Evolutionary conservation across 1,140 invertebrate species (phyloP), one percentile per base, ranked within the genome.

Genomic region (Pogonomyrmex barbatus): DNA sequence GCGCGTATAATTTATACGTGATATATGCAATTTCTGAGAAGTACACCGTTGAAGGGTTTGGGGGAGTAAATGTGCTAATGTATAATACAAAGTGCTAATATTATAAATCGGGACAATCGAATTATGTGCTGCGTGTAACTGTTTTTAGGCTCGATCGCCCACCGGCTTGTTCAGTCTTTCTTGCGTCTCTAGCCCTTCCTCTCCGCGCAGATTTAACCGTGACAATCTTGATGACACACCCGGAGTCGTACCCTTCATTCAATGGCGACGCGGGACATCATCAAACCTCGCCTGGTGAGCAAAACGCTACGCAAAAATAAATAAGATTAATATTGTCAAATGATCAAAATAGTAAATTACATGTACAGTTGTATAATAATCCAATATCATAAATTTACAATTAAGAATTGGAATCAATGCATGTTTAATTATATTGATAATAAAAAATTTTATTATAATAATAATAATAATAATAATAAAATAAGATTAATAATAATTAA

Each of bases 241-340:
- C 33, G 47, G 9, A 62, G 9, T 39, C 50, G 42, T 78, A 2
- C 60, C 39, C 67, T 90, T 96, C 94, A 96, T 94, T 96, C 95
- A 89, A 96, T 95, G 88, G 96, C 96, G 63, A 97, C 95, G 89
- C 96, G 95, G 65, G 96, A 96, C 82, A 96, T 95, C 81, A 97
- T 94, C 88, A 97, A 95, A 71, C 96, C 96, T 87, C 96, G 96
- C 94, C 96, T 96, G 93, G 96, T 97, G 86, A 97, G 92, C 96
- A 96, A 97, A 52, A 97, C 96, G 30, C 97, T 97, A 93, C 17
- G 92, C 94, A 90, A 87, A 14, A 58, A 52, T n/a, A 5, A 30
- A 75, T 36, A 14, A 60, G 9, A 76, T 56, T 83, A 42, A 47
- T 24, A 70, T 71, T 36, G 17, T 0, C 12, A 14, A 30, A 65